Conservation (phyloP, 2,888 invertebrate genomes). For the Griposia aprilina region DNA sequence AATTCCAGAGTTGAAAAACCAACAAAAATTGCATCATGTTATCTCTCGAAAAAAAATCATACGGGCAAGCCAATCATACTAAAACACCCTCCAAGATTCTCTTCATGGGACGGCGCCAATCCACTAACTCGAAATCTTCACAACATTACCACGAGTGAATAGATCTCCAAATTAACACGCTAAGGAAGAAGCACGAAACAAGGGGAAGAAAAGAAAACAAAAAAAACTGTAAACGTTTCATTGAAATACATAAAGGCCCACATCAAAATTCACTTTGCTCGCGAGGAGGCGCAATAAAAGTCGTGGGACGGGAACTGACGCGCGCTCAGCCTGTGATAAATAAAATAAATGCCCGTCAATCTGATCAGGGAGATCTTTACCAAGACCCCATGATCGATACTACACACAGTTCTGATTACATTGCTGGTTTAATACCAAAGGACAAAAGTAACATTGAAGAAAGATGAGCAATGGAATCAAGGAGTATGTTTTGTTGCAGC, state of each 20-base stretch:
- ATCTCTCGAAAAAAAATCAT: background rate
- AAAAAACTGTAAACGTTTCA: constrained; percentile 80
- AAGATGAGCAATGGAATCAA: constrained; percentile 40
- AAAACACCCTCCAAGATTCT: constrained; percentile 30
- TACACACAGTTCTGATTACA: constrained; percentile 44
- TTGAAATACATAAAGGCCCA: constrained; percentile 82
- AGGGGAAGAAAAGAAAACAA: constrained; percentile 56
- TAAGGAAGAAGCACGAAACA: constrained; percentile 58
- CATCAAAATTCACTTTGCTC: constrained; percentile 88
- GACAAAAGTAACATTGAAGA: constrained; percentile 3
- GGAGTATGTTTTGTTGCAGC: constrained; percentile 27
- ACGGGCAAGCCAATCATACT: constrained; percentile 36
- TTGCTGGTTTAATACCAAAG: constrained; percentile 45
- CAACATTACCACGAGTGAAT: constrained; percentile 55
- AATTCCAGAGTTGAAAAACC: too few species aligned
- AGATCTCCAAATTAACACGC: constrained; percentile 63
- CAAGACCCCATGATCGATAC: constrained; percentile 51
- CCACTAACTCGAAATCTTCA: constrained; percentile 37
- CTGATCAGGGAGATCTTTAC: constrained; percentile 68
- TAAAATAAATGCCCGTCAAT: constrained; percentile 75
- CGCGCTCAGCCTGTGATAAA: constrained; percentile 74
- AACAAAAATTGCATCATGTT: background rate
- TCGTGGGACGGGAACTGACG: constrained; percentile 71
- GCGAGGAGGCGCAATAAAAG: constrained; percentile 80
- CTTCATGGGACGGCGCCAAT: constrained; percentile 20